Evolutionary conservation across 2,888 invertebrate genomes (phyloP).

Genomic region (Norana najaformis): DNA sequence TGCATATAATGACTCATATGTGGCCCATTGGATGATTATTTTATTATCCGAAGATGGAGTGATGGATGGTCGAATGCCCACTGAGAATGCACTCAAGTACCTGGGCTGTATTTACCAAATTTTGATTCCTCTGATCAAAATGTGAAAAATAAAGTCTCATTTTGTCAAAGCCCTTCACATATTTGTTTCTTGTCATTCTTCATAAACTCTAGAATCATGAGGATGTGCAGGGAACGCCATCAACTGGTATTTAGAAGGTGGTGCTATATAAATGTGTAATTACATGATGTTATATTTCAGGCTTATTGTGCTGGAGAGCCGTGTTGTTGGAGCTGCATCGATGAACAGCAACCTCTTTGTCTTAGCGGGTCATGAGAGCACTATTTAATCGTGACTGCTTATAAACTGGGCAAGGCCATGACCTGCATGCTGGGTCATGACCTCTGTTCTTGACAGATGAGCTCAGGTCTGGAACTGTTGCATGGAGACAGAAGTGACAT

Average conservation of each 20-base stretch:
- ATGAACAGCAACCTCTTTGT: slow-evolving; percentile 93
- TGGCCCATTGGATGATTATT: no score
- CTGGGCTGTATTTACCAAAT: no score
- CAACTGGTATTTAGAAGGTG: background rate
- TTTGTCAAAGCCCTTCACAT: background rate
- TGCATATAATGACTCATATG: no score
- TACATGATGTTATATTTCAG: slow-evolving; percentile 68
- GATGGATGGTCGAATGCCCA: no score
- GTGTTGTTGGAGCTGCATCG: slow-evolving; percentile 70
- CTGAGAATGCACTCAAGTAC: no score
- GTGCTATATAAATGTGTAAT: background rate
- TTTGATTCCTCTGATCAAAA: background rate
- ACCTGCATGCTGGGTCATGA: no score
- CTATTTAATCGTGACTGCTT: slow-evolving; percentile 38
- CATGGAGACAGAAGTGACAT: background rate
- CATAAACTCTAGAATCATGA: background rate
- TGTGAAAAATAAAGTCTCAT: background rate
- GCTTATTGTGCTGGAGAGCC: slow-evolving; percentile 89
- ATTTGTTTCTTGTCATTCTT: background rate
- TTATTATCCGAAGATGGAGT: no score
- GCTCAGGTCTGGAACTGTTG: slow-evolving; percentile 7
- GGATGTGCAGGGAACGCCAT: background rate
- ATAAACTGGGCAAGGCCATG: no score
- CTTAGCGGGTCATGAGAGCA: slow-evolving; percentile 86
- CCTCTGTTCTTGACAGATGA: background rate